Conservation (phyloP, 1,140 invertebrate genomes). For the Sycobia sp. region DNA sequence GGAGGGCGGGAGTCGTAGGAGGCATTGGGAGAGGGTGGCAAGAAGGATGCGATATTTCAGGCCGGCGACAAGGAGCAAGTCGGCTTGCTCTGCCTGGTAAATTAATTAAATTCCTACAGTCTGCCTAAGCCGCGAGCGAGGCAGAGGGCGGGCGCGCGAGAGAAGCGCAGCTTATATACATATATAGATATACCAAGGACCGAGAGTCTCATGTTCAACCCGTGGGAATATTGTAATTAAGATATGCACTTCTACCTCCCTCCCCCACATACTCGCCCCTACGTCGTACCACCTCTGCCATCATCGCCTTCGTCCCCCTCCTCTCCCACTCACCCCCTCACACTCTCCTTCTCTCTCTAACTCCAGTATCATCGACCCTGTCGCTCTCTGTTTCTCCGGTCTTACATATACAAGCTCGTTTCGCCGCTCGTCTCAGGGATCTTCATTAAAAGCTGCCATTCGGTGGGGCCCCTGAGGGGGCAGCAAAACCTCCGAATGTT, state of each 20-base stretch:
- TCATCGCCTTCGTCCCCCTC: slow-evolving; percentile 8
- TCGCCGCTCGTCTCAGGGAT: neutral
- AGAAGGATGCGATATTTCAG: slow-evolving; percentile 49
- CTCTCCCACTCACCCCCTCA: too few species aligned
- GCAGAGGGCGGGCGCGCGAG: neutral
- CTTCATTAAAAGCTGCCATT: too few species aligned
- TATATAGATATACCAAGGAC: too few species aligned
- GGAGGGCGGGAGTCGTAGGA: too few species aligned
- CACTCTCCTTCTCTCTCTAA: neutral
- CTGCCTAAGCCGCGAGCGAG: slow-evolving; percentile 38
- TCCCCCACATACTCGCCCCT: slow-evolving; percentile 30
- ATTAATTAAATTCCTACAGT: slow-evolving; percentile 54
- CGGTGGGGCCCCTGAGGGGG: too few species aligned
- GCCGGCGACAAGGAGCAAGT: slow-evolving; percentile 47
- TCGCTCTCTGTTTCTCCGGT: too few species aligned
- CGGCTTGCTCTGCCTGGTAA: slow-evolving; percentile 46
- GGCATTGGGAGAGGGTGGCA: too few species aligned
- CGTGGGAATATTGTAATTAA: slow-evolving; percentile 55
- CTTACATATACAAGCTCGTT: too few species aligned
- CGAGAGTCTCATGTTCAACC: slow-evolving; percentile 43
- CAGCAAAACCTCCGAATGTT: too few species aligned
- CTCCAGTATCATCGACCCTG: too few species aligned
- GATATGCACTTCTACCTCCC: slow-evolving; percentile 50
- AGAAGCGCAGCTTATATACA: slow-evolving; percentile 6
- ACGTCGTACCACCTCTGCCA: slow-evolving; percentile 1